phyloP scores from a whole-genome alignment of 2,797 vertebrate species.

The Cryptoblepharus egeriae region DNA sequence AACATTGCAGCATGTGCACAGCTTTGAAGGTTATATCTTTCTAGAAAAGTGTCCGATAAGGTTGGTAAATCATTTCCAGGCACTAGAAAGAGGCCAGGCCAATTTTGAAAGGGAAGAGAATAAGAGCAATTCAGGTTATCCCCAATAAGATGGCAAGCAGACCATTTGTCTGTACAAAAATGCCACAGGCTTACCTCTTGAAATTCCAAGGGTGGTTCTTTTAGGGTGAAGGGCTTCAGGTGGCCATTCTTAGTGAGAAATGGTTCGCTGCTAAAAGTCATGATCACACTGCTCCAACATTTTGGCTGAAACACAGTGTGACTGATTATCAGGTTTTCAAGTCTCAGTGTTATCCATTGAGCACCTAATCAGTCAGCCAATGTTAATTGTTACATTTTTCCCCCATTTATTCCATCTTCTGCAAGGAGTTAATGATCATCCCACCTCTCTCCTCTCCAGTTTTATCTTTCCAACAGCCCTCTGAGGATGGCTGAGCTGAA shows the following conservation, averaged over 20 bases:
- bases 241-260: conserved; percentile 17
- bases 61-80: not conserved
- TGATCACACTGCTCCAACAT: conserved; percentile 66
- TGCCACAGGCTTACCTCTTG: conserved; percentile 43
- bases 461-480: not conserved
- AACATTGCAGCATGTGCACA: too few relatives aligned
- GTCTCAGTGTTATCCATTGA: too few relatives aligned
- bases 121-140: not conserved
- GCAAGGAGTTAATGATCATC: too few relatives aligned
- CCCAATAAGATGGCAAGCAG: too few relatives aligned
- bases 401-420: not conserved
- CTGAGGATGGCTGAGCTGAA: not conserved
- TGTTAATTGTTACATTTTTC: not conserved
- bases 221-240: conserved; percentile 30
- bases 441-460: too few relatives aligned
- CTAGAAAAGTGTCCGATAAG: not conserved
- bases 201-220: conserved; percentile 45
- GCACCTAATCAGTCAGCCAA: not conserved
- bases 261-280: conserved; percentile 45
- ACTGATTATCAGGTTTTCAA: too few relatives aligned
- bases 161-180: not conserved
- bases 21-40: not conserved
- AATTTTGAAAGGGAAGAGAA: not conserved
- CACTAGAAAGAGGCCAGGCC: too few relatives aligned
- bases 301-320: conserved; percentile 49